Percentiles rank a stretch among this genome's conserved stretches.
Evolutionary conservation across 2,113 vertebrate genomes (phyloP).

Genomic region (Columbina picui): DNA sequence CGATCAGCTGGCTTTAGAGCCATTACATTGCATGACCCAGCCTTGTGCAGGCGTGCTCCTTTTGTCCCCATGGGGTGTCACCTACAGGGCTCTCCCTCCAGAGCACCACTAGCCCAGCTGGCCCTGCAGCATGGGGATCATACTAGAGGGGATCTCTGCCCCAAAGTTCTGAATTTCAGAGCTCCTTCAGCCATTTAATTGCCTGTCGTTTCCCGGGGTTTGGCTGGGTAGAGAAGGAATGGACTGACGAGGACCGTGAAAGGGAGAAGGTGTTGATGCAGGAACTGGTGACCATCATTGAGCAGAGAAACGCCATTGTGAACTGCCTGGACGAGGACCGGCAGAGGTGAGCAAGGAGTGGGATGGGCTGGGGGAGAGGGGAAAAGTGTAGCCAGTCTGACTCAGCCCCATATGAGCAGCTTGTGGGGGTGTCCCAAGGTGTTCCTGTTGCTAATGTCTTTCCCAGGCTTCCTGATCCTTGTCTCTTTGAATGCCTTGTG

Average conservation of each 20-base stretch:
- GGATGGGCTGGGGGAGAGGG: not conserved
- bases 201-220: not conserved
- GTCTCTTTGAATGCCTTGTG: not conserved
- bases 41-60: not conserved
- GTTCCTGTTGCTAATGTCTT: not conserved
- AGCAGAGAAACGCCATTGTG: constrained; percentile 91
- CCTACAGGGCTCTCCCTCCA: not conserved
- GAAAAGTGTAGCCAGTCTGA: not conserved
- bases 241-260: constrained; percentile 83
- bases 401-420: rapidly evolving
- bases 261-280: constrained; percentile 87
- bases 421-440: not conserved
- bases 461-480: not conserved
- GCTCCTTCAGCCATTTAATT: not conserved
- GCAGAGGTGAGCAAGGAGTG: constrained; percentile 83
- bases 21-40: not conserved
- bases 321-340: constrained; percentile 90
- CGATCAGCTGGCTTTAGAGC: not conserved
- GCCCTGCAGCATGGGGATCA: not conserved
- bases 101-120: not conserved
- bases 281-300: constrained; percentile 87
- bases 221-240: constrained; percentile 82
- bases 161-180: not conserved
- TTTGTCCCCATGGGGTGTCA: not conserved
- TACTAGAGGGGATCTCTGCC: not conserved